Percentiles rank a stretch among this genome's conserved stretches.
phyloP scores from a whole-genome alignment of 2,113 vertebrate genomes.

The Saguinus imperator region DNA sequence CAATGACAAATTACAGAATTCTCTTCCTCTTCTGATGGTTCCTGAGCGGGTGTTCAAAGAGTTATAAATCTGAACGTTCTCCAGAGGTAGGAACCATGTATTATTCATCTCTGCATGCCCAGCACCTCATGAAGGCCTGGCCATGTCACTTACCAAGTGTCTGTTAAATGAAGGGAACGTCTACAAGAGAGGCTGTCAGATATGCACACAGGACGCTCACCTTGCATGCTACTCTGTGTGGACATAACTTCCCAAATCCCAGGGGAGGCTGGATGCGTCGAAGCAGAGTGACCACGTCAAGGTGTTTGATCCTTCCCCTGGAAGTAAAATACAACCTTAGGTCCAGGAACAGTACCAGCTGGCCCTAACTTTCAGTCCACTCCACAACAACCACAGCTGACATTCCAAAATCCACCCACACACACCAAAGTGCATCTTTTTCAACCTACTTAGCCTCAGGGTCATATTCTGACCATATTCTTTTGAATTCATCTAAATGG shows the following conservation, averaged over 20 bases:
- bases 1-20: background rate
- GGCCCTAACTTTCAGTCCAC: rapidly evolving
- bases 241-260: slow-evolving; percentile 97
- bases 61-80: background rate
- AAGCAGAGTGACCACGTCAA: slow-evolving; percentile 96
- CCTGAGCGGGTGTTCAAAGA: background rate
- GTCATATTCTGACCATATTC: slow-evolving; percentile 99
- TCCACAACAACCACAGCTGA: background rate
- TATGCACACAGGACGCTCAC: slow-evolving; percentile 78
- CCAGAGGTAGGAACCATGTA: background rate
- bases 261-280: slow-evolving; percentile 97
- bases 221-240: slow-evolving; percentile 99
- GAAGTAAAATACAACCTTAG: slow-evolving; percentile 51
- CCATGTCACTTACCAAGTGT: background rate
- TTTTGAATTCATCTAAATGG: slow-evolving; percentile 98
- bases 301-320: slow-evolving; percentile 98
- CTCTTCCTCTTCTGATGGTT: background rate
- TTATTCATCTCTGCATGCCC: background rate
- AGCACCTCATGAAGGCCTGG: background rate
- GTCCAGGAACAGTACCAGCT: background rate
- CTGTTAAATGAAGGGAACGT: background rate
- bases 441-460: slow-evolving; percentile 97
- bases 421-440: background rate
- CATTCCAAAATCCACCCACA: background rate
- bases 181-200: background rate